Evolutionary conservation across 1,140 invertebrate species (phyloP).

Genomic region (Camponotus vicinus): DNA sequence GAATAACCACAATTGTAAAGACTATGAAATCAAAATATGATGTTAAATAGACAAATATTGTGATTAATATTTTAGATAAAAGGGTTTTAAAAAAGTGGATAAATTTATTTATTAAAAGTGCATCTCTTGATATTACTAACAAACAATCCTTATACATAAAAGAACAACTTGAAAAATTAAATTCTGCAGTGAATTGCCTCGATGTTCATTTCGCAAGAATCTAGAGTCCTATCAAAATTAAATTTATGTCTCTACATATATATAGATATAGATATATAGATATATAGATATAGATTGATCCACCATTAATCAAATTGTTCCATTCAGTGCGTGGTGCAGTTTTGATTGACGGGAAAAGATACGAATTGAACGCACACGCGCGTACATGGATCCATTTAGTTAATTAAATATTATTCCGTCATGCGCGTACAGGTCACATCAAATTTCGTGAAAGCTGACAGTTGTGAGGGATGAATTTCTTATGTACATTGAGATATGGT

Average conservation of each 20-base stretch:
- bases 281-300: slow-evolving; percentile 33
- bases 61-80: not conserved
- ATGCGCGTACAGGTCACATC: too few relatives aligned
- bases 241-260: not conserved
- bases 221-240: not conserved
- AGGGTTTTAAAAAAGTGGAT: not conserved
- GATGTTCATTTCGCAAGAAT: not conserved
- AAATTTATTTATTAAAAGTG: not conserved
- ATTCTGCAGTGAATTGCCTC: not conserved
- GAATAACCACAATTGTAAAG: not conserved
- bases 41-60: not conserved
- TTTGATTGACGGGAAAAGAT: slow-evolving; percentile 17
- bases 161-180: not conserved
- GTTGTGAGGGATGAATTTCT: not conserved
- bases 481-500: not conserved
- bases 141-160: not conserved
- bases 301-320: slow-evolving; percentile 29
- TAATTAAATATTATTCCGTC: not conserved
- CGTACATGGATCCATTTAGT: not conserved
- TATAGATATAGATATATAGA: too few relatives aligned
- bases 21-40: not conserved
- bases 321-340: not conserved
- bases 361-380: not conserved
- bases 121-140: not conserved
- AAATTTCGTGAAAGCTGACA: not conserved